phyloP scores from a whole-genome alignment of 2,797 vertebrate genomes.

The Spinibarbus caldwelli region DNA sequence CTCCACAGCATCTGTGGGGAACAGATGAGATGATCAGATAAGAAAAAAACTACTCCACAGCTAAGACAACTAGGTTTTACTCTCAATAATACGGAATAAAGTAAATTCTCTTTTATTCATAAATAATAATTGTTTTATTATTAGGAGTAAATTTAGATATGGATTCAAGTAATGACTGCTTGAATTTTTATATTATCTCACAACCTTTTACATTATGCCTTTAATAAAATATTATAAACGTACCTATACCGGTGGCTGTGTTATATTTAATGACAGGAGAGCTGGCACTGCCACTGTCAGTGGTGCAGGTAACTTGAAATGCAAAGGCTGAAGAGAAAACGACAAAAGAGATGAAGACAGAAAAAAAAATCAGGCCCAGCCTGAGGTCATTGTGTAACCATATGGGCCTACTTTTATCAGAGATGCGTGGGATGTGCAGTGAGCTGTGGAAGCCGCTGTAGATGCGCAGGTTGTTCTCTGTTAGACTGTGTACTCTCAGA shows the following conservation, averaged over 20 bases:
- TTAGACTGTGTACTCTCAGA: constrained; percentile 85
- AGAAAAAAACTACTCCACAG: neutral
- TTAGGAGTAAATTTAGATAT: neutral
- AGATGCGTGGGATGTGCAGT: constrained; percentile 83
- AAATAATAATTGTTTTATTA: neutral
- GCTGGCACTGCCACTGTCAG: constrained; percentile 83
- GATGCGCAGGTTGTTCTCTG: constrained; percentile 79
- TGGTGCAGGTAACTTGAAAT: constrained; percentile 90
- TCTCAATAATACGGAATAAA: constrained; percentile 9
- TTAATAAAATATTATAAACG: constrained; percentile 27
- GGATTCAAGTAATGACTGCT: neutral
- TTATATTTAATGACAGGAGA: constrained; percentile 87
- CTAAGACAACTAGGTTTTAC: neutral
- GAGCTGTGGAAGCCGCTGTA: constrained; percentile 89
- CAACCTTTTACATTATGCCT: neutral
- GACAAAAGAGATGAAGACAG: constrained; percentile 31
- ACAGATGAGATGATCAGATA: neutral
- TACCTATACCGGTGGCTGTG: constrained; percentile 84
- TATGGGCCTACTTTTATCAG: constrained; percentile 84
- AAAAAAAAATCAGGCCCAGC: neutral
- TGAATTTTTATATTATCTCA: neutral
- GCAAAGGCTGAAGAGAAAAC: constrained; percentile 79
- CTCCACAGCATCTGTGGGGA: constrained; percentile 77
- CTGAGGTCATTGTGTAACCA: neutral
- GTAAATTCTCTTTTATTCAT: neutral